Percentiles rank a stretch among this genome's conserved stretches.
These are phyloP conservation scores for Eurytoma adleriae DNA, from an alignment of 2,888 invertebrate species.

Conservation along the genomic window DNA sequence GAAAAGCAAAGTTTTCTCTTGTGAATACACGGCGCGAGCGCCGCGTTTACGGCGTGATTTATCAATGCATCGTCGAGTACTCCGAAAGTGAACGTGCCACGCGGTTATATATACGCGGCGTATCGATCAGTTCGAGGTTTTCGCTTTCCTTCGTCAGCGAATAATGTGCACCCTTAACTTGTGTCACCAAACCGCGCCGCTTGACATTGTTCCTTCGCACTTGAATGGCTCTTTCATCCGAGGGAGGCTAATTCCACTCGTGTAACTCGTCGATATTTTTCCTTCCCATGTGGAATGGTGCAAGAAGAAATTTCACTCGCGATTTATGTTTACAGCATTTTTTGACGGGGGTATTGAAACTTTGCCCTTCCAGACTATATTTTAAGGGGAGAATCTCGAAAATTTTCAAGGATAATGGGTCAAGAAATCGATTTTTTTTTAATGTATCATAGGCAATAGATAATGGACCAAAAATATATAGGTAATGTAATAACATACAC, in stretches of 20 bases:
- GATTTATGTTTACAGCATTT: too few species aligned
- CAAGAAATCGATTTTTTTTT: too few species aligned
- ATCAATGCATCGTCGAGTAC: slow-evolving; percentile 18
- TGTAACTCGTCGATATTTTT: background rate
- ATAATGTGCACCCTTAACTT: slow-evolving; percentile 15
- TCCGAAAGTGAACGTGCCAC: background rate
- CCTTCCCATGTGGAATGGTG: background rate
- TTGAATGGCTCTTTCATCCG: slow-evolving; percentile 13
- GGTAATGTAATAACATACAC: too few species aligned
- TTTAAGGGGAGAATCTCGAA: too few species aligned
- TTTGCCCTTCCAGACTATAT: too few species aligned
- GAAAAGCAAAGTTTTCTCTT: background rate
- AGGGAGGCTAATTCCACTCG: background rate
- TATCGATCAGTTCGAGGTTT: slow-evolving; percentile 11
- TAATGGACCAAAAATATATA: too few species aligned
- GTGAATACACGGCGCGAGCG: background rate
- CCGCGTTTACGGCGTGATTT: slow-evolving; percentile 25
- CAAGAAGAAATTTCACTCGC: too few species aligned
- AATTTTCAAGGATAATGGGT: too few species aligned
- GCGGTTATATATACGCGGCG: background rate
- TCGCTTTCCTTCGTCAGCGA: slow-evolving; percentile 34
- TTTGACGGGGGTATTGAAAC: too few species aligned
- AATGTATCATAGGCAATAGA: too few species aligned
- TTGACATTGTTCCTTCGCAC: slow-evolving; percentile 25
- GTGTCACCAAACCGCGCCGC: slow-evolving; percentile 17